A percentile compares a stretch with the other conserved stretches of the same genome.
Evolutionary conservation across 2,113 vertebrate genomes (phyloP).

Genomic region (Cottus gobio): DNA sequence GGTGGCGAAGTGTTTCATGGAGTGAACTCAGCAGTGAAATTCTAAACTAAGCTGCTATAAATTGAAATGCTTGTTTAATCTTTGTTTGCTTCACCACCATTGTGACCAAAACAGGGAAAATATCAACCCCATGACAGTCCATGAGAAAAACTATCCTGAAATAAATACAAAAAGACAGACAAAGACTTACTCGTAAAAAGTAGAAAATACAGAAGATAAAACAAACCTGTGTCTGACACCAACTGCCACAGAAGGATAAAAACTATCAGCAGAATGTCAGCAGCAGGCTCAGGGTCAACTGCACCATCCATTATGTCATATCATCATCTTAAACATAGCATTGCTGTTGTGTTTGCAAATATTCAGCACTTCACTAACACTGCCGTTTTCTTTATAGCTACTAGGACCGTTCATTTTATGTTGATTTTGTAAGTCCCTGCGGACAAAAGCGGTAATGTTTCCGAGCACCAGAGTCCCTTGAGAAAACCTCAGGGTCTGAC

Average conservation of each 20-base stretch:
- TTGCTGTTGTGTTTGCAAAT: not conserved
- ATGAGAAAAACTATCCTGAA: not conserved
- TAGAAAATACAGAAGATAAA: not conserved
- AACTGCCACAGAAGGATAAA: not conserved
- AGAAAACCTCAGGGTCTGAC: not conserved
- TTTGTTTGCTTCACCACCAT: not conserved
- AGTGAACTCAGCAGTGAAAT: conserved; percentile 2
- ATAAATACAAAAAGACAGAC: not conserved
- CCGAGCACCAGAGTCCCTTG: not conserved
- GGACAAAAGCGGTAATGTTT: not conserved
- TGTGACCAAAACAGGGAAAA: conserved; percentile 7
- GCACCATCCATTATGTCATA: not conserved
- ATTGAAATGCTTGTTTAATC: not conserved
- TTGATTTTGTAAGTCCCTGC: not conserved
- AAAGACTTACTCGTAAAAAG: not conserved
- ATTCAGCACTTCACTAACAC: not conserved
- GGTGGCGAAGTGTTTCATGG: not conserved
- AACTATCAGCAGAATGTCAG: not conserved
- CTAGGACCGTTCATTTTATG: not conserved
- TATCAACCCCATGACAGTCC: not conserved
- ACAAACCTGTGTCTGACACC: not conserved
- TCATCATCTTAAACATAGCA: not conserved
- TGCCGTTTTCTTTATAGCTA: not conserved
- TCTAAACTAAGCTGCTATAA: not conserved
- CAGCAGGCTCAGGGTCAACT: not conserved